A percentile compares a stretch with the other conserved stretches of the same genome.
Evolutionary conservation across 2,888 invertebrate species (phyloP).

Genomic region (Campoletis raptor): DNA sequence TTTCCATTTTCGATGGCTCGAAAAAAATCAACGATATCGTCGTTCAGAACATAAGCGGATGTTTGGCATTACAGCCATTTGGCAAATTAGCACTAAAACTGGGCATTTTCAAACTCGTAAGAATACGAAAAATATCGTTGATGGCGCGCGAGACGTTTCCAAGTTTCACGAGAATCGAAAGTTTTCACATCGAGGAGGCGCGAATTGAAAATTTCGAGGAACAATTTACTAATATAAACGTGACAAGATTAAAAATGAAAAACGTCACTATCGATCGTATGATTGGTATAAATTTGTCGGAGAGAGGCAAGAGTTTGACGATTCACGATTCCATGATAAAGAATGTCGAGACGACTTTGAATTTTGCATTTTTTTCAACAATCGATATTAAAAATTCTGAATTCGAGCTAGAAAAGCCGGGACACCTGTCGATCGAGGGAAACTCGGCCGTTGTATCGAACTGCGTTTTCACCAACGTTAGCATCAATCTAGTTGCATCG

Average conservation of each 20-base stretch:
- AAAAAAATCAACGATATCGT: slow-evolving; percentile 70
- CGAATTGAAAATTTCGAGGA: slow-evolving; percentile 75
- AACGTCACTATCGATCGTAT: slow-evolving; percentile 76
- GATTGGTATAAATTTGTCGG: slow-evolving; percentile 72
- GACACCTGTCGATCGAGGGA: slow-evolving; percentile 74
- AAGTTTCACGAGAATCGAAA: slow-evolving; percentile 68
- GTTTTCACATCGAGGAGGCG: slow-evolving; percentile 73
- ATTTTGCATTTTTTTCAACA: slow-evolving; percentile 73
- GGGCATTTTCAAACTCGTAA: slow-evolving; percentile 70
- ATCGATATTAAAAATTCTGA: slow-evolving; percentile 74
- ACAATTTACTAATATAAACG: slow-evolving; percentile 70
- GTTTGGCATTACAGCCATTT: slow-evolving; percentile 71
- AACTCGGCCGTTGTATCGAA: slow-evolving; percentile 69
- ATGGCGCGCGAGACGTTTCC: slow-evolving; percentile 73
- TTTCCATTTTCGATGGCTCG: slow-evolving; percentile 72
- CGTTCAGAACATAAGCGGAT: slow-evolving; percentile 75
- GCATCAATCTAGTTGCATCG: slow-evolving; percentile 74
- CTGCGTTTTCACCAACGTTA: slow-evolving; percentile 76
- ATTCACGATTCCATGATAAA: slow-evolving; percentile 73
- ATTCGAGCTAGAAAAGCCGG: slow-evolving; percentile 74
- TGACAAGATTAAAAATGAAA: slow-evolving; percentile 71
- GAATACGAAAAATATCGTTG: slow-evolving; percentile 72
- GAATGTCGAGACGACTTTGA: slow-evolving; percentile 72
- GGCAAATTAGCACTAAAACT: slow-evolving; percentile 65
- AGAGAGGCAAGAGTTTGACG: slow-evolving; percentile 69